phyloP scores from a whole-genome alignment of 2,113 vertebrate genomes.

The Cyrtonyx montezumae region DNA sequence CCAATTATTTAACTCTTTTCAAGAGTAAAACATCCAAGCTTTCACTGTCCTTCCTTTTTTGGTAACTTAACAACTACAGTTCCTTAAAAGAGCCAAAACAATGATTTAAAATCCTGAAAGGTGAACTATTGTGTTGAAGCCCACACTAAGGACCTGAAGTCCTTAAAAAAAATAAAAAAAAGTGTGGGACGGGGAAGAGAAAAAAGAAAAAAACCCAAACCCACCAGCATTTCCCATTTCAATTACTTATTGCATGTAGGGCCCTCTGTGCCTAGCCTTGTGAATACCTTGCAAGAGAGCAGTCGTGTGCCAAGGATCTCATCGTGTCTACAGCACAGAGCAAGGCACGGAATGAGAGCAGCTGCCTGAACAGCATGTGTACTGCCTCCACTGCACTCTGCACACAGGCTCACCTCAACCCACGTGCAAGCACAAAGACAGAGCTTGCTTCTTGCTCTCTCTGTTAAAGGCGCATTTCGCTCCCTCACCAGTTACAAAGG shows the following conservation, averaged over 20 bases:
- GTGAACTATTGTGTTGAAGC: neutral
- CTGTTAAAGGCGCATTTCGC: accelerated
- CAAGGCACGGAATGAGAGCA: neutral
- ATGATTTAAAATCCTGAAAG: neutral
- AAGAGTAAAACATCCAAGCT: no score
- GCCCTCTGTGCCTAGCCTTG: neutral
- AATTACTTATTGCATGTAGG: neutral
- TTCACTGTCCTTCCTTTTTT: neutral
- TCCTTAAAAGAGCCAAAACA: neutral
- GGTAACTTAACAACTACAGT: neutral
- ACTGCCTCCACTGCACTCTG: neutral
- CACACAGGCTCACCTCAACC: neutral
- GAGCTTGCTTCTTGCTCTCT: neutral
- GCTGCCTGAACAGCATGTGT: neutral
- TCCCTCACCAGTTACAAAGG: neutral
- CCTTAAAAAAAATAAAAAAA: neutral
- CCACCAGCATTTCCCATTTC: neutral
- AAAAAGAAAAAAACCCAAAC: no score
- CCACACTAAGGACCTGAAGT: neutral
- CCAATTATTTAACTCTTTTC: neutral
- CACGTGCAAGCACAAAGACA: accelerated
- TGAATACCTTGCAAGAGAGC: neutral
- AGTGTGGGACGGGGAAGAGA: no score
- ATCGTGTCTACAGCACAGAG: neutral
- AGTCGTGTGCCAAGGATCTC: neutral